phyloP scores from a whole-genome alignment of 2,888 invertebrate genomes.

The Sycophila texana region DNA sequence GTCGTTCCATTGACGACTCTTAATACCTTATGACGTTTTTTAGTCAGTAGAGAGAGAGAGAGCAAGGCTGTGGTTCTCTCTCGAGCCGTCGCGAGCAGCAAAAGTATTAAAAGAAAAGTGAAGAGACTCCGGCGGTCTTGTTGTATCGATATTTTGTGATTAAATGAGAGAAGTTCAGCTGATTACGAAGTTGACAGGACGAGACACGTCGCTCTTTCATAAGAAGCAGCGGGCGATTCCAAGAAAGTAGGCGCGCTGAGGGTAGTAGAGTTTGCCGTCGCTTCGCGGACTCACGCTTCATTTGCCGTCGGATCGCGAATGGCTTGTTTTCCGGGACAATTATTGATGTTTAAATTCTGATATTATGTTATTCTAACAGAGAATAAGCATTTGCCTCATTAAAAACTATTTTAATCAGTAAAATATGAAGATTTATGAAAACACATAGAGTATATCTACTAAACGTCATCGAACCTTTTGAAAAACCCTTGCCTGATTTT shows the following conservation, averaged over 20 bases:
- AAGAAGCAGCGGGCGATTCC: not conserved
- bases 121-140: not conserved
- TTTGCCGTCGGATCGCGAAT: slow-evolving; percentile 49
- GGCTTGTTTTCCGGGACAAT: not conserved
- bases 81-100: not conserved
- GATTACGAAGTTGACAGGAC: not conserved
- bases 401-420: not conserved
- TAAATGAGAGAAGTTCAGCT: slow-evolving; percentile 2
- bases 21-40: slow-evolving; percentile 28
- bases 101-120: not conserved
- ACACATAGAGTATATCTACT: slow-evolving; percentile 57
- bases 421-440: slow-evolving; percentile 66
- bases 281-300: slow-evolving; percentile 48
- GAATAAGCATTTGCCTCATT: no score
- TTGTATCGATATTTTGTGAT: not conserved
- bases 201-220: no score
- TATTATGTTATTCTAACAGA: not conserved
- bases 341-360: not conserved
- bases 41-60: not conserved
- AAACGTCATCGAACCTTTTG: not conserved
- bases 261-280: slow-evolving; percentile 62
- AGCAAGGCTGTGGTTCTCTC: not conserved
- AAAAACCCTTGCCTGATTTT: not conserved
- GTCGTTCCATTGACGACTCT: not conserved
- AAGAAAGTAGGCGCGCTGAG: not conserved